phyloP scores from a whole-genome alignment of 2,888 invertebrate species.

The Drosophila algonquin region DNA sequence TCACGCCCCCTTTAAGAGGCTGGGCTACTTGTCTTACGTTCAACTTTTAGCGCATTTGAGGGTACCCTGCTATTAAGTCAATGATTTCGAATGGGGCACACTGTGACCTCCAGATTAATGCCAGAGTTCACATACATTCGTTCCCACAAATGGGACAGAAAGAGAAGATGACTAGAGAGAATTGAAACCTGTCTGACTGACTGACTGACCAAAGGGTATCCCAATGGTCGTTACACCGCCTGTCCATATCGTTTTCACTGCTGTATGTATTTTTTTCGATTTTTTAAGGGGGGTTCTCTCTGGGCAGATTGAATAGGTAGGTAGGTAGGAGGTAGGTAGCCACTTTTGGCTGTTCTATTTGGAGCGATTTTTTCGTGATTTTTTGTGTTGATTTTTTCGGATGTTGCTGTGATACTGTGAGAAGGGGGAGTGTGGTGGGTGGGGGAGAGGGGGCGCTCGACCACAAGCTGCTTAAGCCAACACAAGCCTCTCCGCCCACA shows the following conservation, averaged over 20 bases:
- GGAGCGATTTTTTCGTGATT: slow-evolving; percentile 7
- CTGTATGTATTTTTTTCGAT: too few relatives aligned
- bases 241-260: background rate
- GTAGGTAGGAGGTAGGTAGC: background rate
- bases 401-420: slow-evolving; percentile 29
- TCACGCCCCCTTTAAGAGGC: slow-evolving; percentile 56
- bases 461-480: slow-evolving; percentile 61
- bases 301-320: too few relatives aligned
- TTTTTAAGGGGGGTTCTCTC: too few relatives aligned
- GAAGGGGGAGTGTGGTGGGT: background rate
- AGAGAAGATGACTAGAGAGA: too few relatives aligned
- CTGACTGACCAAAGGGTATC: background rate
- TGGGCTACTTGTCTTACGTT: slow-evolving; percentile 56
- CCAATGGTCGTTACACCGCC: background rate
- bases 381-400: slow-evolving; percentile 19
- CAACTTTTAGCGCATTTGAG: slow-evolving; percentile 4
- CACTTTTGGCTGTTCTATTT: background rate
- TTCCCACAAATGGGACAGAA: too few relatives aligned
- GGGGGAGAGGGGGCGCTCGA: background rate
- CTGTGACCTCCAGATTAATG: background rate
- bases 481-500: slow-evolving; percentile 28
- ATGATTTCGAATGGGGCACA: background rate
- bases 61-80: background rate
- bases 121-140: too few relatives aligned
- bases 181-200: too few relatives aligned